Evolutionary conservation across 2,113 vertebrate species (phyloP).

Genomic region (Tinamus guttatus): DNA sequence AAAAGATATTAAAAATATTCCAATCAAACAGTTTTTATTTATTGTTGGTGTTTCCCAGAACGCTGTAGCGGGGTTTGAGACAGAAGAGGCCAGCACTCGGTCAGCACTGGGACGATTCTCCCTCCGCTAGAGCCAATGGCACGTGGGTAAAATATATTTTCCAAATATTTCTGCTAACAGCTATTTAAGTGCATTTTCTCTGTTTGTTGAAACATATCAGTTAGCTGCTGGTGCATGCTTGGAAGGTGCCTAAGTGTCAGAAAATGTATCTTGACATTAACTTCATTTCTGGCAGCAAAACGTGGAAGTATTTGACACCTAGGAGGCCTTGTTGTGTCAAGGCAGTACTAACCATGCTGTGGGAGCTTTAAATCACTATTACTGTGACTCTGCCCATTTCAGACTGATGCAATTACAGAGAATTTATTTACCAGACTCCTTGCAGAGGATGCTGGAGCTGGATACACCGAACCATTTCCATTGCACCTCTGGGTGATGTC

Average conservation of each 20-base stretch:
- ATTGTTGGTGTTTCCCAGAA: not conserved
- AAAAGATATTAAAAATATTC: not conserved
- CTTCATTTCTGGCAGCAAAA: not conserved
- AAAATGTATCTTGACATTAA: not conserved
- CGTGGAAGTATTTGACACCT: not conserved
- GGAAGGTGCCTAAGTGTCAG: not conserved
- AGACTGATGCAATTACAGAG: not conserved
- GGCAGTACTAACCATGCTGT: not conserved
- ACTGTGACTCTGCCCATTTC: not conserved
- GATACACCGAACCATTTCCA: fast-evolving
- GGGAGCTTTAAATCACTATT: not conserved
- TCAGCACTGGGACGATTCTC: not conserved
- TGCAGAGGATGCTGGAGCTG: not conserved
- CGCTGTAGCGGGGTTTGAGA: not conserved
- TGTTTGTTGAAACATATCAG: not conserved
- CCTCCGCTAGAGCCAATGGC: not conserved
- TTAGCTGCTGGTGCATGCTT: not conserved
- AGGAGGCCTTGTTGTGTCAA: not conserved
- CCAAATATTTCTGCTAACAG: not conserved
- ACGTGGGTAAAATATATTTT: not conserved
- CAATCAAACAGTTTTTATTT: not conserved
- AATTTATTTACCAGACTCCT: not conserved
- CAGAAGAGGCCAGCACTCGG: fast-evolving
- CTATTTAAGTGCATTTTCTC: not conserved
- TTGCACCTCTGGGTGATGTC: not conserved